Percentiles rank a stretch among this genome's conserved stretches.
Conservation (phyloP, 2,888 invertebrate genomes). For the Yponomeuta cagnagella region DNA sequence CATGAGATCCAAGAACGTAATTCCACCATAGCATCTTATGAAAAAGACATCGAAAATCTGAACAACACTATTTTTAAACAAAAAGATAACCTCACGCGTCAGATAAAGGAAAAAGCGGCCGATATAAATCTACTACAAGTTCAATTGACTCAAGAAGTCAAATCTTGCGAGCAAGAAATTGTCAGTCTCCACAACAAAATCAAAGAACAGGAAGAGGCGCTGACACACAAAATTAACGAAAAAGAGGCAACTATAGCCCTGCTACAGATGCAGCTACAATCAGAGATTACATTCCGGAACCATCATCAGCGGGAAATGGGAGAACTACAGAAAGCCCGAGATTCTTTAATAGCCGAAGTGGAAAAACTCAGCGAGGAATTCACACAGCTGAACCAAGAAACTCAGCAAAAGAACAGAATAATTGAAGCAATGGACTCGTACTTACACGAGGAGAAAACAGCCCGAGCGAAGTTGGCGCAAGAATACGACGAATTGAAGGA, state of each 20-base stretch:
- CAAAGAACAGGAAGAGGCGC: constrained; percentile 36
- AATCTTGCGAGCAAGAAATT: constrained; percentile 36
- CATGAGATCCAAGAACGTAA: not conserved
- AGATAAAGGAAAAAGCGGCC: not conserved
- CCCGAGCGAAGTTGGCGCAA: constrained; percentile 25
- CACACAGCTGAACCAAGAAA: constrained; percentile 26
- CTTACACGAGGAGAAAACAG: constrained; percentile 32
- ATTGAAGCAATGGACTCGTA: constrained; percentile 32
- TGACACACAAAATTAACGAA: constrained; percentile 30
- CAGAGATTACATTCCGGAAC: constrained; percentile 47
- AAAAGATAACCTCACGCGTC: not conserved
- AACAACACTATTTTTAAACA: not conserved
- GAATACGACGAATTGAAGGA: constrained; percentile 28
- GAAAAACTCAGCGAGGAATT: constrained; percentile 28
- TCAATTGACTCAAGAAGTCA: constrained; percentile 33
- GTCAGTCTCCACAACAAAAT: constrained; percentile 34
- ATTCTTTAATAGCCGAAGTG: constrained; percentile 28
- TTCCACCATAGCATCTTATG: not conserved
- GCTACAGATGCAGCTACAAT: constrained; percentile 44
- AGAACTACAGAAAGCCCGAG: constrained; percentile 26
- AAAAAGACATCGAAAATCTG: not conserved
- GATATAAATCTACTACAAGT: not conserved
- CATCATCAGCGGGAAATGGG: constrained; percentile 36
- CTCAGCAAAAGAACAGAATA: constrained; percentile 34
- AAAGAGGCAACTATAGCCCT: constrained; percentile 34